Evolutionary conservation across 2,888 invertebrate genomes (phyloP), one percentile per base, ranked within the genome.

Genomic region (Alcis repandata): DNA sequence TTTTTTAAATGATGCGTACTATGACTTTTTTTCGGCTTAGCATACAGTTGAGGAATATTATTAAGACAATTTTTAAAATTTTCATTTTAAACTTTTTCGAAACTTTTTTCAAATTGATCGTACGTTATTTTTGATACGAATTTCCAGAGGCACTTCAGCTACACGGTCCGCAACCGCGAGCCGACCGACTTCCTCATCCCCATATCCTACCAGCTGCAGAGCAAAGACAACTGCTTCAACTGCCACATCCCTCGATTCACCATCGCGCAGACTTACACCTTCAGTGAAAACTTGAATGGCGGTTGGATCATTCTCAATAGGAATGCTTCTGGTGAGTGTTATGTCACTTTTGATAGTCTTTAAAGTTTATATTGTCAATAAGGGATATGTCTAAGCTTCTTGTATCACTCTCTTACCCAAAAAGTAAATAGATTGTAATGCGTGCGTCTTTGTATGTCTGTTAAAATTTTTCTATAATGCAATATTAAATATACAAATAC

Each of bases 261-360:
- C 2, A 88, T 90, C 33, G 87, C 77, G 1, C 85, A 89, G 38
- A 84, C 84, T 0, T 92, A 91, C 66, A 89, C 89, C 0, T 92
- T 92, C 49, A 80, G 84, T 1, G 92, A 92, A 52, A 91, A 89
- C 49, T 74, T 93, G 8, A 85, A 91, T 46, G 85, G 82, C 8
- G 92, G 92, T 0, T 92, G 93, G 93, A 92, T 93, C 27, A 81
- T 93, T 36, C 82, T 93, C 0, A 92, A 93, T 48, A 85, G 85
- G 27, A 90, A 91, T 71, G 90, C 88, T 36, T 88, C 92, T 65
- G 92, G 92, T 91, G 36, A 53, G 13, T n/a, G 10, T 9, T 27
- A 15, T n/a, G n/a, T n/a, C n/a, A n/a, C n/a, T n/a, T n/a, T n/a
- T n/a, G n/a, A n/a, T n/a, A n/a, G n/a, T n/a, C n/a, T n/a, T n/a